Conservation (phyloP, 2,797 vertebrate genomes). For the Cynodonichthys magdalenae region DNA sequence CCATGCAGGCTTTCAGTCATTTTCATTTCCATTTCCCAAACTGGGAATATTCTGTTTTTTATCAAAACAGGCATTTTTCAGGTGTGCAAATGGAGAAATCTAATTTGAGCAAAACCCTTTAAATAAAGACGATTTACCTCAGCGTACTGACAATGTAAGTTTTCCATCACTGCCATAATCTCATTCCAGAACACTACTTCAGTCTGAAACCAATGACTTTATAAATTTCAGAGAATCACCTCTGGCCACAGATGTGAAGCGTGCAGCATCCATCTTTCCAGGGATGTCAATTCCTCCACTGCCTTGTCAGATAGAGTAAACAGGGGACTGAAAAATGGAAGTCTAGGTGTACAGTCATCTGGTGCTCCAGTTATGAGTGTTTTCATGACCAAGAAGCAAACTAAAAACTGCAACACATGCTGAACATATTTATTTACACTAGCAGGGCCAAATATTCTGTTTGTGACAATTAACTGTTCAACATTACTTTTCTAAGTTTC, state of each 20-base stretch:
- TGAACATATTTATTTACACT: neutral
- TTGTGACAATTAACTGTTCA: neutral
- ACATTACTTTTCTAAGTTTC: too few relatives aligned
- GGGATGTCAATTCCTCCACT: constrained; percentile 86
- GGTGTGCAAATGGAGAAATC: neutral
- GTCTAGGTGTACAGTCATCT: constrained; percentile 97
- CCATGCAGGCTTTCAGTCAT: neutral
- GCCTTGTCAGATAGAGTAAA: constrained; percentile 90
- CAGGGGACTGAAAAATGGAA: constrained; percentile 92
- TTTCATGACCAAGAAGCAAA: neutral
- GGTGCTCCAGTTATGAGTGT: constrained; percentile 65
- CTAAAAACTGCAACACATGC: neutral
- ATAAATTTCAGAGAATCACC: constrained; percentile 32
- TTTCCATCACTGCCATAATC: neutral
- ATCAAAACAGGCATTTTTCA: constrained; percentile 22
- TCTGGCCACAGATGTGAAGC: constrained; percentile 43
- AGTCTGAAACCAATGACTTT: constrained; percentile 24
- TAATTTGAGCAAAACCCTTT: constrained; percentile 11
- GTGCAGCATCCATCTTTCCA: constrained; percentile 81
- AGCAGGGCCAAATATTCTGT: neutral
- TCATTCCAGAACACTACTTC: constrained; percentile 25
- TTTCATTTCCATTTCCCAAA: constrained; percentile 4
- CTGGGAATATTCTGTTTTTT: neutral
- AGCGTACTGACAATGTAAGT: neutral
- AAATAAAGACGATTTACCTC: neutral